phyloP scores from a whole-genome alignment of 1,140 invertebrate genomes.

The Gyrodactylus salaris region DNA sequence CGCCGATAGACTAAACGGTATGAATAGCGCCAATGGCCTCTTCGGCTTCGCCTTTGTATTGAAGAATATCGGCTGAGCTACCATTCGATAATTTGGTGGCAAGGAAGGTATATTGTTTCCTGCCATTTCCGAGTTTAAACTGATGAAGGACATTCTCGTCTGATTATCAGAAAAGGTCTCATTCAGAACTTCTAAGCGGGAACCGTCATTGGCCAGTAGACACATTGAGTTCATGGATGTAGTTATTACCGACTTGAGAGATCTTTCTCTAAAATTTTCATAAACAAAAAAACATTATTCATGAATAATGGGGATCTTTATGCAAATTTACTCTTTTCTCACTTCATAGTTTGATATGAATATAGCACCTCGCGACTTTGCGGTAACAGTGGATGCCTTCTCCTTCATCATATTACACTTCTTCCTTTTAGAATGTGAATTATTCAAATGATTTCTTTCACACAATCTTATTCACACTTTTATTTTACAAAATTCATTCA shows the following conservation, averaged over 20 bases:
- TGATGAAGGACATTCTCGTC: background rate
- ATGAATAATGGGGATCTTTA: too few relatives aligned
- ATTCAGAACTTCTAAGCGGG: background rate
- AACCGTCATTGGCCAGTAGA: background rate
- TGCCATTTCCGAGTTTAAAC: background rate
- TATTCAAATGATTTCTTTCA: background rate
- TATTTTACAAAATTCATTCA: too few relatives aligned
- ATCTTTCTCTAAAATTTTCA: background rate
- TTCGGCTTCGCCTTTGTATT: background rate
- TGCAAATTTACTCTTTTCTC: background rate
- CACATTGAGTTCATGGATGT: background rate
- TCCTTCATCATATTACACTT: too few relatives aligned
- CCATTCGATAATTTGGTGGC: background rate
- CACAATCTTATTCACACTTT: too few relatives aligned
- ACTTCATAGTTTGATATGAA: background rate
- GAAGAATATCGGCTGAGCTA: background rate
- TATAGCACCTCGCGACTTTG: too few relatives aligned
- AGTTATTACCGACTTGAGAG: background rate
- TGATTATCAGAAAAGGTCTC: background rate
- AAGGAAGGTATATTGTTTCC: background rate
- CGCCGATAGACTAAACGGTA: background rate
- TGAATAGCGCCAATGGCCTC: background rate
- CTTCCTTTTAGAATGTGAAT: too few relatives aligned
- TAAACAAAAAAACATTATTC: background rate
- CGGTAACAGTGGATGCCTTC: too few relatives aligned